phyloP scores from a whole-genome alignment of 2,888 invertebrate genomes.

The Aphrophora alni region DNA sequence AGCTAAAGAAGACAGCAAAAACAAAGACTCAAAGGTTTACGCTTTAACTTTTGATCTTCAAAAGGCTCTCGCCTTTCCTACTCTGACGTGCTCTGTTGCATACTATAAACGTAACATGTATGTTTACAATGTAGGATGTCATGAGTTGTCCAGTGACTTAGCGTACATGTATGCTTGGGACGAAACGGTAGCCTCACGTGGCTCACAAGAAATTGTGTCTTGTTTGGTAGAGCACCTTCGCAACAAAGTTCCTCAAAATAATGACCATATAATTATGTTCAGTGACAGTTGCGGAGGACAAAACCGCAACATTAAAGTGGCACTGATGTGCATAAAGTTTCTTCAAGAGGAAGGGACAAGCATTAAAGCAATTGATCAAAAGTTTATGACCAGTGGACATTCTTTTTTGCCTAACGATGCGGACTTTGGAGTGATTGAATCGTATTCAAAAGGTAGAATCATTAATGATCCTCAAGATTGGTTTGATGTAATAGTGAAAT shows the following conservation, averaged over 20 bases:
- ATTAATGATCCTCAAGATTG: too few relatives aligned
- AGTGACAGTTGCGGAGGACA: too few relatives aligned
- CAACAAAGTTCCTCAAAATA: background rate
- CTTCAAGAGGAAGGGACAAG: too few relatives aligned
- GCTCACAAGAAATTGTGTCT: conserved; percentile 29
- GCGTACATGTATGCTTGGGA: conserved; percentile 21
- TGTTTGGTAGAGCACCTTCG: conserved; percentile 11
- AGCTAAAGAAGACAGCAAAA: conserved; percentile 18
- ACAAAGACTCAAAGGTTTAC: conserved; percentile 16
- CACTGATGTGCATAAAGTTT: too few relatives aligned
- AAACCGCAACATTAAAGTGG: too few relatives aligned
- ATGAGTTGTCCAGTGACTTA: conserved; percentile 7
- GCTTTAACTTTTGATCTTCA: conserved; percentile 13
- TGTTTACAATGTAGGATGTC: conserved; percentile 23
- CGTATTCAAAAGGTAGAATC: too few relatives aligned
- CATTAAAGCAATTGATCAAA: too few relatives aligned
- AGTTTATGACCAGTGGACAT: too few relatives aligned
- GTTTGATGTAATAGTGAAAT: too few relatives aligned
- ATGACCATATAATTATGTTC: conserved; percentile 22
- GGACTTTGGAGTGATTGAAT: too few relatives aligned
- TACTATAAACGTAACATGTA: too few relatives aligned
- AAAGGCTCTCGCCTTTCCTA: conserved; percentile 15
- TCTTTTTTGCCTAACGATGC: too few relatives aligned
- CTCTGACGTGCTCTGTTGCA: conserved; percentile 13
- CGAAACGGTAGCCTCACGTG: conserved; percentile 17